These are phyloP conservation scores for Helicolenus hilgendorfi DNA, from an alignment of 2,797 vertebrate genomes.

Conservation along the genomic window DNA sequence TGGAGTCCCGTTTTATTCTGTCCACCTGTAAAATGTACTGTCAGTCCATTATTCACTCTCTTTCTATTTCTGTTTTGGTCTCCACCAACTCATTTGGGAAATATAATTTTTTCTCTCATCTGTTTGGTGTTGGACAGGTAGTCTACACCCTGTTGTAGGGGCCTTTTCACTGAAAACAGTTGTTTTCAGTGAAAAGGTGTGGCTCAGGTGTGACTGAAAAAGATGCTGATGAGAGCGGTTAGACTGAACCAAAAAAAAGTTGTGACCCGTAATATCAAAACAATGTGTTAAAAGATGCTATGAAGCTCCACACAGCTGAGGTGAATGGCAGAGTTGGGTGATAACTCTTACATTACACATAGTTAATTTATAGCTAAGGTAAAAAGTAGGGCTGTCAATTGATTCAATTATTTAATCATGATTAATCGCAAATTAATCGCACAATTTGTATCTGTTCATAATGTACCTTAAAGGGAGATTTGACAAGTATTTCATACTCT, in stretches of 20 bases:
- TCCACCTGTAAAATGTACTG: neutral
- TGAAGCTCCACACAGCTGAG: neutral
- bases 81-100: neutral
- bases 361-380: too few relatives aligned
- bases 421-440: too few relatives aligned
- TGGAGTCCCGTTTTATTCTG: neutral
- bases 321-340: too few relatives aligned
- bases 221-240: neutral
- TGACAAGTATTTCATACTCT: too few relatives aligned
- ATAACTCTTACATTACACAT: too few relatives aligned
- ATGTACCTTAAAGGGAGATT: too few relatives aligned
- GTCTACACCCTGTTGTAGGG: neutral
- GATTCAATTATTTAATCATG: too few relatives aligned
- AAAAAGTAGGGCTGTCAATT: too few relatives aligned
- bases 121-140: too few relatives aligned
- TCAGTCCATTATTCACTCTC: neutral
- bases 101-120: neutral
- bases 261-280: neutral
- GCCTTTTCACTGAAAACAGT: neutral
- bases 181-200: too few relatives aligned
- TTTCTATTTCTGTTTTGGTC: neutral
- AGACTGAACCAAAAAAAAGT: neutral
- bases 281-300: neutral
- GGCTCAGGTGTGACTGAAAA: neutral
- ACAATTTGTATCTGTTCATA: too few relatives aligned